Evolutionary conservation across 2,113 vertebrate genomes (phyloP), one percentile per base, ranked within the genome.

Genomic region (Oncorhynchus nerka): DNA sequence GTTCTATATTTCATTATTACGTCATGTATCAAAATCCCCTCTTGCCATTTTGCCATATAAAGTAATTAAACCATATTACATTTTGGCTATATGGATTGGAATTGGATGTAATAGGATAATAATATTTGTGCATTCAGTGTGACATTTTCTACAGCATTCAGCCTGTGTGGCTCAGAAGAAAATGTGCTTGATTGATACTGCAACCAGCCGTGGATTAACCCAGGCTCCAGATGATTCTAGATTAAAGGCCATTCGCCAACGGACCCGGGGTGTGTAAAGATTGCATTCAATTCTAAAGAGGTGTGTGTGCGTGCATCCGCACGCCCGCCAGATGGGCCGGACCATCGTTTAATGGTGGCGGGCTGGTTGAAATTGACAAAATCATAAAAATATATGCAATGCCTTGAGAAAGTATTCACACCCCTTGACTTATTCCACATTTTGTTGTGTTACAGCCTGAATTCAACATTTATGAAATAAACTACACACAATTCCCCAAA

Each of bases 281-380:
- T 76, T 62, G 82, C 84, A 90, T 88, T 85, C 73, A 72, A 83
- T 90, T 91, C 86, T 90, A 85, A 84, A 75, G 78, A 81, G 88
- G 81, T 45, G 39, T 45, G 39, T 45, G 39, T 34, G 32, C 32
- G 1, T 34, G 32, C 32, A 34, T 34, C 4, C 30, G 30, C 30
- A 4, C 5, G 5, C 32, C 32, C 32, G 34, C 34, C 34, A 8
- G 34, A 34, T 7, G 39, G 39, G 8, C 39, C 39, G 39, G 8
- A 45, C 39, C 39, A 45, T 45, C 39, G 8, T 45, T 45, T 45
- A 57, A 57, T 57, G 55, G 16, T 34, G 39, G 39, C 9, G 39
- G 39, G 39, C 8, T 45, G 39, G 39, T 45, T 11, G 39, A 45
- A 45, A 45, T 45, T 11, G 39, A 11, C 39, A 45, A 45, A 45